These are phyloP conservation scores for Stramonita haemastoma DNA, from an alignment of 2,888 invertebrate genomes.

Conservation along the genomic window DNA sequence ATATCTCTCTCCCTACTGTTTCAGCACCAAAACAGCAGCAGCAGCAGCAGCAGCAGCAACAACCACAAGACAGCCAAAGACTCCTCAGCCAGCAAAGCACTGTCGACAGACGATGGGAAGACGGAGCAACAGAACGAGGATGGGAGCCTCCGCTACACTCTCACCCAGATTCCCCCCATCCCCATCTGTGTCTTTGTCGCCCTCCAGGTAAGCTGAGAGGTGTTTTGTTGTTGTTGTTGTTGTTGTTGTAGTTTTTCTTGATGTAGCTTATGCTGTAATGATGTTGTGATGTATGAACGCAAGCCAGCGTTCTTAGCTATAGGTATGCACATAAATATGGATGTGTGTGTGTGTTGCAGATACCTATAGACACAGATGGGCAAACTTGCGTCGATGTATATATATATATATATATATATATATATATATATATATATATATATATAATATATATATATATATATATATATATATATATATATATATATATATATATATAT, in stretches of 20 bases:
- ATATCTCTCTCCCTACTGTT: background rate
- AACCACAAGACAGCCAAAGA: background rate
- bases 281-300: background rate
- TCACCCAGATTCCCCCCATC: conserved; percentile 31
- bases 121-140: background rate
- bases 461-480: too few relatives aligned
- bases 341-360: too few relatives aligned
- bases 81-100: background rate
- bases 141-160: background rate
- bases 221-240: too few relatives aligned
- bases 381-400: too few relatives aligned
- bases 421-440: too few relatives aligned
- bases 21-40: background rate
- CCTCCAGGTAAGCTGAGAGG: conserved; percentile 38
- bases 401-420: too few relatives aligned
- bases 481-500: too few relatives aligned
- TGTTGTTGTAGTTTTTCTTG: too few relatives aligned
- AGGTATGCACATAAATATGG: too few relatives aligned
- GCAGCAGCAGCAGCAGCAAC: background rate
- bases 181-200: conserved; percentile 30
- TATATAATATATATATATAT: too few relatives aligned
- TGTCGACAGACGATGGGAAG: background rate
- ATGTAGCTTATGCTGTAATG: background rate
- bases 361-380: too few relatives aligned
- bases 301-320: too few relatives aligned